Base-by-base conservation (phyloP, 2,797 vertebrate genomes). In the Lycodopsis pacificus region DNA sequence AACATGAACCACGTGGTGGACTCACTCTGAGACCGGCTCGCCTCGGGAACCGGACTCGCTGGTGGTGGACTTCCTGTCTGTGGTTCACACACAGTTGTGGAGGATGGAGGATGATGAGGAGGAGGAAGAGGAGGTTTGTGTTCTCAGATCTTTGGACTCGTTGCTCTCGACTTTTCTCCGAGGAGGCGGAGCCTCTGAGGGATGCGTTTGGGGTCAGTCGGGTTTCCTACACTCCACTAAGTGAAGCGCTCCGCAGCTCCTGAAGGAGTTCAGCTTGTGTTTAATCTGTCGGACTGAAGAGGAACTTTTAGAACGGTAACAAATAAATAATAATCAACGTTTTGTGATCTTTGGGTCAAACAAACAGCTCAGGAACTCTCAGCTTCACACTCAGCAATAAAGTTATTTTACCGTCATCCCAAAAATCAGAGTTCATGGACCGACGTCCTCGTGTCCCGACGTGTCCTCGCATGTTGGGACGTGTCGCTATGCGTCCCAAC, bases 1-100 rank as follows among this genome's bases (percentile, higher is more conserved):
- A 95, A 95, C 89, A 94, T 97, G 93, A 98, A 98, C 93, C 97
- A 98, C 79, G 93, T 98, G 89, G 93, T 98, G 89, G 92, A 94
- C 34, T 58, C 87, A 2, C 88, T 93, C 85, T 93, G 89, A 94
- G 76, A 79, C 62, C 1, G 9, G 49, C 69, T 83, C 69, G 25
- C 59, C 59, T 61, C 67, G 57, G 25, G 13, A 59, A 76, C 70
- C 65, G 77, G 77, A 86, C 80, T 78, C 42, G 7, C 44, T 8
- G 44, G 17, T 19, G 7, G 17, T 46, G 44, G 14, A 15, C 42
- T 42, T 64, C 17, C 56, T 36, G 56, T 17, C 42, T 76, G 54
- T 34, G 32, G 32, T 34, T 34, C 32, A 34, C 38, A 74, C 65
- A 36, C 42, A 27, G 65, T 54, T 5, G 32, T 34, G 32, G 7